Evolutionary conservation across 2,113 vertebrate genomes (phyloP).

Genomic region (Coreoperca whiteheadi): DNA sequence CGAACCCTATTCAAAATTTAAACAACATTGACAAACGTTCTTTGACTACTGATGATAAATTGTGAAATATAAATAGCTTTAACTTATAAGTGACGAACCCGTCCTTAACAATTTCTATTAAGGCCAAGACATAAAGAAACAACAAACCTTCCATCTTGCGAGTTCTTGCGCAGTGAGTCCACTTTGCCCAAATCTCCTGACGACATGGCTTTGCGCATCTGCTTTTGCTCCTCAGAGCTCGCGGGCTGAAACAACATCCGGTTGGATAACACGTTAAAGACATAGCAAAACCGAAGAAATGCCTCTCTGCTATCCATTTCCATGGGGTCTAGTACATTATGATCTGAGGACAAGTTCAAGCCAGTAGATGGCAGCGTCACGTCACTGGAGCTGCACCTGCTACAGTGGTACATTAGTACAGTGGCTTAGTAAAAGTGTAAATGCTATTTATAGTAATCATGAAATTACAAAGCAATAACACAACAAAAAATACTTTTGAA

Average conservation of each 20-base stretch:
- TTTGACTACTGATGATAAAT: background rate
- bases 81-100: background rate
- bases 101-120: background rate
- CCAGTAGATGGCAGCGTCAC: constrained; percentile 73
- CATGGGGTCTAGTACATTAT: background rate
- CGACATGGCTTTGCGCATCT: constrained; percentile 92
- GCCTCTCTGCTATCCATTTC: background rate
- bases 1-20: constrained; percentile 83
- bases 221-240: constrained; percentile 83
- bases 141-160: constrained; percentile 90
- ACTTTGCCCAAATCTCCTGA: constrained; percentile 92
- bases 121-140: background rate
- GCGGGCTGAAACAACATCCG: constrained; percentile 80
- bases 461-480: background rate
- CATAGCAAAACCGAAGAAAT: background rate
- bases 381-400: background rate
- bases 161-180: constrained; percentile 84
- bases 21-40: background rate
- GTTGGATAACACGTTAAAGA: constrained; percentile 14
- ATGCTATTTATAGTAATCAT: background rate
- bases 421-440: background rate
- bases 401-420: background rate
- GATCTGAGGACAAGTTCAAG: background rate
- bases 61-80: background rate
- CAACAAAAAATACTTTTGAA: background rate